These are phyloP conservation scores for Anomalospiza imberbis DNA, from an alignment of 2,797 vertebrate species.

Conservation along the genomic window DNA sequence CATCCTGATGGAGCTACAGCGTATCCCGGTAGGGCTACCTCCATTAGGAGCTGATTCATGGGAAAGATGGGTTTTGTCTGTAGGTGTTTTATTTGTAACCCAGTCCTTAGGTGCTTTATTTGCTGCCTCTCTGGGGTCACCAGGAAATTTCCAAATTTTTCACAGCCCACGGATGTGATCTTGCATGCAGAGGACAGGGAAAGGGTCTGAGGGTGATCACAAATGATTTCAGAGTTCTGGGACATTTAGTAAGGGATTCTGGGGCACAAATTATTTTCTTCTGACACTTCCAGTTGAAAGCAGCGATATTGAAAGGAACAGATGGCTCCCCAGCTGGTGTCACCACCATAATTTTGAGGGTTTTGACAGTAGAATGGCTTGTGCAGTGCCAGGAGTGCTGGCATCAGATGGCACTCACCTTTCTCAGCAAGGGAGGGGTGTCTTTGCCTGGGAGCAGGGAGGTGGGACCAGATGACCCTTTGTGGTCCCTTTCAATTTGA, in stretches of 20 bases:
- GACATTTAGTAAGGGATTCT: not conserved
- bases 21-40: constrained; percentile 76
- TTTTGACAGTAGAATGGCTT: not conserved
- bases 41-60: rapidly evolving
- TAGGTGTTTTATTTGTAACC: not conserved
- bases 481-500: not conserved
- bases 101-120: not conserved
- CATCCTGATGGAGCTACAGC: constrained; percentile 78
- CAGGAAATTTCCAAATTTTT: not conserved
- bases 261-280: not conserved
- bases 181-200: not conserved
- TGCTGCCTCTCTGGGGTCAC: not conserved
- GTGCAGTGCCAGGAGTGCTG: not conserved
- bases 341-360: not conserved
- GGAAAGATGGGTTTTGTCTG: too few relatives aligned
- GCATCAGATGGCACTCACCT: not conserved
- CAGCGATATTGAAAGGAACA: not conserved
- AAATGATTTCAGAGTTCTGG: not conserved
- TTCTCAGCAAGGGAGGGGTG: not conserved
- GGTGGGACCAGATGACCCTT: not conserved
- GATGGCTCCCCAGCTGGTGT: not conserved
- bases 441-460: not conserved
- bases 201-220: not conserved
- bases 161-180: rapidly evolving
- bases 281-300: not conserved